phyloP scores from a whole-genome alignment of 2,113 vertebrate genomes.

The Tichodroma muraria region DNA sequence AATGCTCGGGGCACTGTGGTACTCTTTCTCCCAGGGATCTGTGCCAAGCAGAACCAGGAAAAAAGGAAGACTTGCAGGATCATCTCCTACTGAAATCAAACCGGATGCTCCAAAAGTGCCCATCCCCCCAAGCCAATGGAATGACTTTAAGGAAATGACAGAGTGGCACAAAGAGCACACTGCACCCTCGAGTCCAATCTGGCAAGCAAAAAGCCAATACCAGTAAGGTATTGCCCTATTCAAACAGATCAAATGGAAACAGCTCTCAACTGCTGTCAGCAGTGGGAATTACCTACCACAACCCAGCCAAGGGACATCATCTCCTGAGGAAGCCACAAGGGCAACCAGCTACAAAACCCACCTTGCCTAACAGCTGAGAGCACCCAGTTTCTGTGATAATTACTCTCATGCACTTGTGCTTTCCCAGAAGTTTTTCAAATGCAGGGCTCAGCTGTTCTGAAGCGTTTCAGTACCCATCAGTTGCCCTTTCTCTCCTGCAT shows the following conservation, averaged over 20 bases:
- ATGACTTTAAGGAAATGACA: neutral
- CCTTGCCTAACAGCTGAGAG: neutral
- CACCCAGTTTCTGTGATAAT: neutral
- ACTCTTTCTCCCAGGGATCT: neutral
- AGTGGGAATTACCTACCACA: neutral
- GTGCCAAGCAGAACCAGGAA: neutral
- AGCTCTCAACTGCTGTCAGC: neutral
- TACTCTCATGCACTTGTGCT: neutral
- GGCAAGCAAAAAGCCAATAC: neutral
- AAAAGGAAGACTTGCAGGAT: neutral
- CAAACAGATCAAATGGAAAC: neutral
- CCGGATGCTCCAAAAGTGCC: neutral
- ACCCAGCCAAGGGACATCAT: neutral
- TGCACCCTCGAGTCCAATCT: neutral
- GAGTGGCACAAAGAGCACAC: neutral
- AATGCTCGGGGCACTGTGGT: neutral
- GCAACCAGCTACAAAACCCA: neutral
- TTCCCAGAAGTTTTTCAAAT: neutral
- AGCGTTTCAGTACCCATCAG: neutral
- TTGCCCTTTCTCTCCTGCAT: neutral
- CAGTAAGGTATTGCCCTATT: fast-evolving
- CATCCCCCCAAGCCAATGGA: neutral
- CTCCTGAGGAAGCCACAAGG: neutral
- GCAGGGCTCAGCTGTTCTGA: neutral
- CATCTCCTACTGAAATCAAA: neutral